Base-by-base conservation (phyloP, 2,797 vertebrate genomes). In the Myioborus melanocephalus region DNA sequence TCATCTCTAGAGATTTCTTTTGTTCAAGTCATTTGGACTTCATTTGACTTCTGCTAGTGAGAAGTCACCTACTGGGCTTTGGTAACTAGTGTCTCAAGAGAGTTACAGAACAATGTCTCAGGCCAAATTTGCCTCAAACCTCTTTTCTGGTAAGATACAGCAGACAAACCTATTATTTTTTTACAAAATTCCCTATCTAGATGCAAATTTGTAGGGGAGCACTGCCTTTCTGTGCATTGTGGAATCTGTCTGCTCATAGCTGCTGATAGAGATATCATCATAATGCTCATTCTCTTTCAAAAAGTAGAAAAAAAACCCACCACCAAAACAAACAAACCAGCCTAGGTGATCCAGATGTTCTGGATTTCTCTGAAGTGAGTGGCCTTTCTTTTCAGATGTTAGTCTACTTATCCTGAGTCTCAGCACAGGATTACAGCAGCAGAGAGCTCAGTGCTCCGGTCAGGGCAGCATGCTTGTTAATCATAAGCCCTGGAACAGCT, bases 401-500 rank as follows among this genome's bases (percentile, higher is more conserved):
- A 82, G 44, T 50, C 24, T 13, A 4, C 22, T 68, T 53, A 50
- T 75, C 56, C 63, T 79, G 70, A 87, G 27, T 35, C 61, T 63
- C 56, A 46, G 81, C n/a, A 30, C 20, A 18, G 28, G 30, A 44
- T 84, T 87, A 34, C 28, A 47, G 65, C 4, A 7, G 44, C 60
- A 68, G 82, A 93, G 90, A 94, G 71, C 92, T 92, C n/a, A 7
- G 14, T 87, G 68, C 53, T 75, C 65, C 23, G 53, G 63, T 72
- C 65, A 28, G 53, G 63, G 77, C 20, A 60, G 43, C 34, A 22
- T 82, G 82, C 56, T 76, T 89, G 78, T 95, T 95, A 90, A 89
- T 96, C 90, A 86, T 90, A 87, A 95, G 87, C 81, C 52, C 30
- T 8, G 8, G 32, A 83, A 94, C 75, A 95, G 90, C 90, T 95